phyloP scores from a whole-genome alignment of 2,797 vertebrate genomes.

The Ctenopoma multispine region DNA sequence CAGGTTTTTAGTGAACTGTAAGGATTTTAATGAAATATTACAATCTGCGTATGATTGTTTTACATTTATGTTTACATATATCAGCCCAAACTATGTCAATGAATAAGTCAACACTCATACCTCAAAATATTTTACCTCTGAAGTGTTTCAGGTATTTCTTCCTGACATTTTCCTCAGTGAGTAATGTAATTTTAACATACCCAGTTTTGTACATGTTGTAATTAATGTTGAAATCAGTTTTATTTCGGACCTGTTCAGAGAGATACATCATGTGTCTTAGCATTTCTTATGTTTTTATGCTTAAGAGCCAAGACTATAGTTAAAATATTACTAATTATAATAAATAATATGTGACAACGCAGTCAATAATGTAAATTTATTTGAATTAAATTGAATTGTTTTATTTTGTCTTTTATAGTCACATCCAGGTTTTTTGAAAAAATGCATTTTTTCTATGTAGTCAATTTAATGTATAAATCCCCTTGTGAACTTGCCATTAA shows the following conservation, averaged over 20 bases:
- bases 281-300: constrained; percentile 28
- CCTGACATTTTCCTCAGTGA: constrained; percentile 52
- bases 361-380: constrained; percentile 49
- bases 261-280: constrained; percentile 24
- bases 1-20: constrained; percentile 37
- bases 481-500: constrained; percentile 36
- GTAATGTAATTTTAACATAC: constrained; percentile 30
- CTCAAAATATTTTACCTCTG: constrained; percentile 79
- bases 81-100: constrained; percentile 59
- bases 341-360: constrained; percentile 27
- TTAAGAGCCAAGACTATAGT: constrained; percentile 49
- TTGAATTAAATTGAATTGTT: too few relatives aligned
- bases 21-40: constrained; percentile 35
- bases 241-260: constrained; percentile 27
- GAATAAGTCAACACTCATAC: constrained; percentile 74
- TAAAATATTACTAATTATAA: too few relatives aligned
- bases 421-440: constrained; percentile 27
- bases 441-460: constrained; percentile 42
- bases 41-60: constrained; percentile 32
- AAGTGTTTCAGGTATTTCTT: constrained; percentile 65
- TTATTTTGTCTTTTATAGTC: constrained; percentile 24
- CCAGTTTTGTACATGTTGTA: constrained; percentile 49
- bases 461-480: constrained; percentile 28
- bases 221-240: constrained; percentile 20
- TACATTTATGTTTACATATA: constrained; percentile 66